These are phyloP conservation scores for Manis javanica DNA, from an alignment of 2,797 vertebrate genomes.

Conservation along the genomic window DNA sequence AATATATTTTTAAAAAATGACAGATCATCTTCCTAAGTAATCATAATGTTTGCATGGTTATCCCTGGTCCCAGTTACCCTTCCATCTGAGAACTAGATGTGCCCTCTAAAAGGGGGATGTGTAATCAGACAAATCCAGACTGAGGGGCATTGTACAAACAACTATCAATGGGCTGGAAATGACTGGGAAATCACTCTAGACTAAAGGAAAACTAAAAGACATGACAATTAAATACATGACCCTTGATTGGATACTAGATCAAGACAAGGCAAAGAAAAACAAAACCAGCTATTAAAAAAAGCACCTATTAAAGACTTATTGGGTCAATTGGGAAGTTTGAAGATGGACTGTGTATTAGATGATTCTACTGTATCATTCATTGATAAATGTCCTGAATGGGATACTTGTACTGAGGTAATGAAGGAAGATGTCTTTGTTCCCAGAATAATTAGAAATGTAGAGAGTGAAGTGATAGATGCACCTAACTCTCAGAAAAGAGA, in stretches of 20 bases:
- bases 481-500: background rate
- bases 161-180: conserved; percentile 5
- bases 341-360: background rate
- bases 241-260: background rate
- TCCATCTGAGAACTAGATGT: conserved; percentile 53
- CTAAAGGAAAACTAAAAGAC: conserved; percentile 45
- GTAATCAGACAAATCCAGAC: conserved; percentile 49
- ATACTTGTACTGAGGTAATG: background rate
- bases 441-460: background rate
- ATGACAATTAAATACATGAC: background rate
- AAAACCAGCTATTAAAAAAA: background rate
- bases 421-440: background rate
- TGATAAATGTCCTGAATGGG: background rate
- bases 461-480: background rate
- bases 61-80: background rate
- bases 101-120: conserved; percentile 39
- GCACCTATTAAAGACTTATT: background rate
- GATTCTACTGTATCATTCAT: background rate
- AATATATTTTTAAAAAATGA: conserved; percentile 31
- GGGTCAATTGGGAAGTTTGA: background rate
- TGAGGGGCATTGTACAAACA: conserved; percentile 54
- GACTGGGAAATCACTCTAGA: background rate
- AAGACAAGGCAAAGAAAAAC: conserved; percentile 41
- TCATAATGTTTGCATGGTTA: conserved; percentile 24
- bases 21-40: background rate